Percentiles rank a stretch among this genome's conserved stretches.
Evolutionary conservation across 2,888 invertebrate species (phyloP).

Genomic region (Dicyrtomina minuta): DNA sequence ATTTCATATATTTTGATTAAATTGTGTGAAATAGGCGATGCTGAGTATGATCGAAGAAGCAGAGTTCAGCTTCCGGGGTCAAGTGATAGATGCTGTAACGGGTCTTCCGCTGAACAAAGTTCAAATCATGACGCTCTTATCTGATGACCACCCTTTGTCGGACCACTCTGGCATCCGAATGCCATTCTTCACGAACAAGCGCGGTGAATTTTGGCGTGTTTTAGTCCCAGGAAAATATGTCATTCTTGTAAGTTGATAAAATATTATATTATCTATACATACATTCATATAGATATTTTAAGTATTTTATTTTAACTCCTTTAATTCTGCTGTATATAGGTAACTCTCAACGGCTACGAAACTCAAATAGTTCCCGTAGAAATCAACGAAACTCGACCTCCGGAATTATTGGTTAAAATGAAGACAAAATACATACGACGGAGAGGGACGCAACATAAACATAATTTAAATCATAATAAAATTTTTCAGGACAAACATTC

Average conservation of each 20-base stretch:
- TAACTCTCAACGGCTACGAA: conserved; percentile 1
- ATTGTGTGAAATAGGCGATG: conserved; percentile 33
- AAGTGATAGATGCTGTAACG: conserved; percentile 46
- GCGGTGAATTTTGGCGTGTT: conserved; percentile 63
- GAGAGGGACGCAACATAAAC: not conserved
- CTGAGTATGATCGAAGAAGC: conserved; percentile 42
- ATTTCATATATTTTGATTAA: not conserved
- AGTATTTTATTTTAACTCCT: not conserved
- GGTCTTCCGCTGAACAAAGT: conserved; percentile 56
- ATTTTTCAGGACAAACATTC: no score
- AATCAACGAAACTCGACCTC: not conserved
- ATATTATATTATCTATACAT: not conserved
- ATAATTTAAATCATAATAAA: no score
- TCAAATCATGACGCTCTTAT: conserved; percentile 58
- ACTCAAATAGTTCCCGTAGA: not conserved
- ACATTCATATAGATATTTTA: no score
- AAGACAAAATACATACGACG: not conserved
- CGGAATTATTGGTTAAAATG: not conserved
- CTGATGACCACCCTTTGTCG: conserved; percentile 57
- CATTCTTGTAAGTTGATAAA: conserved; percentile 50
- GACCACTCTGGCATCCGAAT: conserved; percentile 25
- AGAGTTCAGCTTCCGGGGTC: conserved; percentile 43
- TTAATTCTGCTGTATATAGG: not conserved
- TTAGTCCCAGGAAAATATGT: conserved; percentile 60
- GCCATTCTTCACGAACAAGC: conserved; percentile 55